Conservation (phyloP, 2,888 invertebrate species). For the Xylota segnis region DNA sequence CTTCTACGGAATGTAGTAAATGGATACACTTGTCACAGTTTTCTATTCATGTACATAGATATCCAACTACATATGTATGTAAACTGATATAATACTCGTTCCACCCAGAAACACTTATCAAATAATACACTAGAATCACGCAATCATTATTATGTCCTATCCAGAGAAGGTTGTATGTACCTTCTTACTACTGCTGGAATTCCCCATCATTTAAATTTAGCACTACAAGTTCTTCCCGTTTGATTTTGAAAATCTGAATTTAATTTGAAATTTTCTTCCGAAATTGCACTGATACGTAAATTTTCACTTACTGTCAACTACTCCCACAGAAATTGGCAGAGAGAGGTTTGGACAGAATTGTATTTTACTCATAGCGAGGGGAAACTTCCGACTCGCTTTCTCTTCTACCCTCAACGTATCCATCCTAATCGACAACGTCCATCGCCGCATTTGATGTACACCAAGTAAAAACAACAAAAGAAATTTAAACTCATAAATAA, state of each 20-base stretch:
- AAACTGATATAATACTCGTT: not conserved
- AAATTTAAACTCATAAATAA: constrained; percentile 66
- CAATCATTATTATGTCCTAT: not conserved
- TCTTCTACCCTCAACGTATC: constrained; percentile 30
- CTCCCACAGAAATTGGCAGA: constrained; percentile 52
- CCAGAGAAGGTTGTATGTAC: constrained; percentile 15
- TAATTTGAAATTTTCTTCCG: constrained; percentile 34
- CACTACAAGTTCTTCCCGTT: not conserved
- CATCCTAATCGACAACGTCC: constrained; percentile 55
- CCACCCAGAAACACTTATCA: not conserved
- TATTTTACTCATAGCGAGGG: constrained; percentile 53
- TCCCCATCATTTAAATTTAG: constrained; percentile 50
- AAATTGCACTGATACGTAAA: constrained; percentile 55
- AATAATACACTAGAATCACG: constrained; percentile 17
- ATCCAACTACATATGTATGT: constrained; percentile 12
- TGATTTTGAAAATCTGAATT: constrained; percentile 24
- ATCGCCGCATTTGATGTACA: constrained; percentile 63
- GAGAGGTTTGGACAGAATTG: constrained; percentile 52
- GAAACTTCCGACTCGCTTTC: constrained; percentile 51
- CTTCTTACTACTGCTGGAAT: constrained; percentile 58
- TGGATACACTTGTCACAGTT: not conserved
- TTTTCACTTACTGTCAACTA: constrained; percentile 65
- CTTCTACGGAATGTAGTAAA: not conserved
- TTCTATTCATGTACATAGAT: not conserved
- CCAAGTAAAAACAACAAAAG: constrained; percentile 71